These are phyloP conservation scores for Scatophagus argus DNA, from an alignment of 2,113 vertebrate species.

Conservation along the genomic window DNA sequence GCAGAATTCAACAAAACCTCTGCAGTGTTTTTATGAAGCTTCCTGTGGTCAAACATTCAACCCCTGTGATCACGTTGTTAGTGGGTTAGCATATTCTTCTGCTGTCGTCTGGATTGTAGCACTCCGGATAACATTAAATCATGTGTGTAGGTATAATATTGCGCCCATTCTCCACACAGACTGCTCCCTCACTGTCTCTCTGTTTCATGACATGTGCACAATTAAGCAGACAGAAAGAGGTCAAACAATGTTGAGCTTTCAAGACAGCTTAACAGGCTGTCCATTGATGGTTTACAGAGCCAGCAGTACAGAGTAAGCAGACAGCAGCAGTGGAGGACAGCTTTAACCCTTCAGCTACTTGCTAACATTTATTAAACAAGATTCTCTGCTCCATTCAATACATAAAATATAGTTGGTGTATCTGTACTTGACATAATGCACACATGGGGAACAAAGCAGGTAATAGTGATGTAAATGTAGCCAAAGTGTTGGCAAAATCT, in stretches of 20 bases:
- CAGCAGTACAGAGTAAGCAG: slow-evolving; percentile 1
- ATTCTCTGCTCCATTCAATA: background rate
- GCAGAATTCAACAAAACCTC: background rate
- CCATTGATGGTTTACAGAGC: slow-evolving; percentile 44
- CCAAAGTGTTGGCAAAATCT: background rate
- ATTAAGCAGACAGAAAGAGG: slow-evolving; percentile 19
- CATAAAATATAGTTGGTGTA: background rate
- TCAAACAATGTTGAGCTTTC: slow-evolving; percentile 54
- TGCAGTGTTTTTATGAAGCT: background rate
- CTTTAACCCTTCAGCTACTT: slow-evolving; percentile 32
- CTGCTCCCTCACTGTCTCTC: background rate
- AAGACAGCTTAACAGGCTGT: slow-evolving; percentile 27
- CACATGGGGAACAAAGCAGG: background rate
- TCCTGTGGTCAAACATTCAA: background rate
- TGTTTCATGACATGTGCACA: slow-evolving; percentile 10
- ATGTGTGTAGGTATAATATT: background rate
- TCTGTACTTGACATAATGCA: background rate
- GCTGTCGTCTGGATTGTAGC: background rate
- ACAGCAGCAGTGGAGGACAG: background rate
- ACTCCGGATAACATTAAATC: background rate
- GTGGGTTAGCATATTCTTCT: background rate
- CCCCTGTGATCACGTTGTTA: no score
- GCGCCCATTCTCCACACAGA: background rate
- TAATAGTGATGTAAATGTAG: background rate
- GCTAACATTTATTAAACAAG: background rate